phyloP scores from a whole-genome alignment of 2,888 invertebrate genomes.

The Corythucha ciliata region DNA sequence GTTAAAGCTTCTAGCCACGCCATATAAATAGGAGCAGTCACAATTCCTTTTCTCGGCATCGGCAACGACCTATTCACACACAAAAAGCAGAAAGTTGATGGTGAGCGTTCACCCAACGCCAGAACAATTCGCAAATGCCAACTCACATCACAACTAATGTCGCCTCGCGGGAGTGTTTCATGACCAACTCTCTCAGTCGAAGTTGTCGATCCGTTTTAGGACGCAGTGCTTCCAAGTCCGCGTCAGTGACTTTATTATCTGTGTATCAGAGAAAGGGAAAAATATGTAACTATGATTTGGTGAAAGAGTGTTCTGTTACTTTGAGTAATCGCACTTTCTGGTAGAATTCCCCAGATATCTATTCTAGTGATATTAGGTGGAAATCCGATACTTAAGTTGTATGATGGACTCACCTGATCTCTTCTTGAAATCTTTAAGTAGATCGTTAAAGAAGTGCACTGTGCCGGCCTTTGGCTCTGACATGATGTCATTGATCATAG shows the following conservation, averaged over 20 bases:
- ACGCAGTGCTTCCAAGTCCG: slow-evolving; percentile 56
- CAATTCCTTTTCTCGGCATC: slow-evolving; percentile 80
- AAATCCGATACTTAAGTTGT: neutral
- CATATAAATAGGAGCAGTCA: slow-evolving; percentile 82
- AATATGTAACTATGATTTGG: too few species aligned
- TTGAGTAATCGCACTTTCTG: too few species aligned
- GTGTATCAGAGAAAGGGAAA: slow-evolving; percentile 2
- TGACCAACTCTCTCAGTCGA: slow-evolving; percentile 76
- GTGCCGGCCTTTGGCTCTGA: slow-evolving; percentile 73
- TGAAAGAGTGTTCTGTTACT: neutral
- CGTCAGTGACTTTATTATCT: slow-evolving; percentile 29
- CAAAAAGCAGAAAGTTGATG: too few species aligned
- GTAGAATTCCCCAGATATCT: neutral
- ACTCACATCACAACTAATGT: slow-evolving; percentile 84
- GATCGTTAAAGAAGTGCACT: slow-evolving; percentile 65
- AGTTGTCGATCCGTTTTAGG: slow-evolving; percentile 88
- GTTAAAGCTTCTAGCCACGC: slow-evolving; percentile 81
- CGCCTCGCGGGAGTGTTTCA: slow-evolving; percentile 76
- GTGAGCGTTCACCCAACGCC: too few species aligned
- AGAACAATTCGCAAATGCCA: too few species aligned
- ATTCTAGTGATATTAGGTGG: neutral
- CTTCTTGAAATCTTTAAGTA: slow-evolving; percentile 47
- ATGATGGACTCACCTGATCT: slow-evolving; percentile 9
- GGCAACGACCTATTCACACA: slow-evolving; percentile 65
- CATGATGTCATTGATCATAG: slow-evolving; percentile 83